These are phyloP conservation scores for Hydra vulgaris DNA, from an alignment of 30 jellyfish, hydroid and myxozoan genomes.

Conservation along the genomic window DNA sequence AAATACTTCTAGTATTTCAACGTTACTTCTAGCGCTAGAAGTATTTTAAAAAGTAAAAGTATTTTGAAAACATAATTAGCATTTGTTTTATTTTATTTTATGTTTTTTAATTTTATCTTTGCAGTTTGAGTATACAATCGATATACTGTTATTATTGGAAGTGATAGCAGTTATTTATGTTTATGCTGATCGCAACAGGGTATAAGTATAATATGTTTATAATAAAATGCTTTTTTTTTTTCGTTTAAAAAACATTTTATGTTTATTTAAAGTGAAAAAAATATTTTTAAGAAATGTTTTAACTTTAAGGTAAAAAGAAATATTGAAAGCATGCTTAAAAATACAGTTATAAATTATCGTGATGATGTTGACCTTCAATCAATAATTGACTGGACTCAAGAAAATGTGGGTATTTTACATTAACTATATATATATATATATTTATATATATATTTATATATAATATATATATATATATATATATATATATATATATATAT, in stretches of 20 bases:
- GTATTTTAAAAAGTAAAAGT: no score
- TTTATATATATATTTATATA: no score
- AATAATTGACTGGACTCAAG: constrained; percentile 75
- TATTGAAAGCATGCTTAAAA: constrained; percentile 44
- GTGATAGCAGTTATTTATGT: constrained; percentile 47
- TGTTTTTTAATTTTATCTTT: constrained; percentile 7
- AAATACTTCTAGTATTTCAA: no score
- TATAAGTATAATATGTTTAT: constrained; percentile 3
- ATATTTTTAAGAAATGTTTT: neutral
- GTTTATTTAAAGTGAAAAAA: neutral
- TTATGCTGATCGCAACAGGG: constrained; percentile 58
- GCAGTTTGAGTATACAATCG: constrained; percentile 75
- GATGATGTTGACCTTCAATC: constrained; percentile 85
- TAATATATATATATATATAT: no score
- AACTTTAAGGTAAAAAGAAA: constrained; percentile 32
- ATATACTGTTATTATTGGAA: constrained; percentile 53
- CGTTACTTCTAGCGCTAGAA: no score
- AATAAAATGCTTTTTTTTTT: neutral
- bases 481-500: no score
- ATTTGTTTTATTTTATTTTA: no score
- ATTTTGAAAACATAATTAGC: no score
- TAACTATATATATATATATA: no score
- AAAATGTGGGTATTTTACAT: constrained; percentile 36
- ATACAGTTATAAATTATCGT: constrained; percentile 67
- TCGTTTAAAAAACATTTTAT: neutral